Percentiles rank a stretch among this genome's conserved stretches.
Conservation (phyloP, 2,113 vertebrate species). For the Channa argus region DNA sequence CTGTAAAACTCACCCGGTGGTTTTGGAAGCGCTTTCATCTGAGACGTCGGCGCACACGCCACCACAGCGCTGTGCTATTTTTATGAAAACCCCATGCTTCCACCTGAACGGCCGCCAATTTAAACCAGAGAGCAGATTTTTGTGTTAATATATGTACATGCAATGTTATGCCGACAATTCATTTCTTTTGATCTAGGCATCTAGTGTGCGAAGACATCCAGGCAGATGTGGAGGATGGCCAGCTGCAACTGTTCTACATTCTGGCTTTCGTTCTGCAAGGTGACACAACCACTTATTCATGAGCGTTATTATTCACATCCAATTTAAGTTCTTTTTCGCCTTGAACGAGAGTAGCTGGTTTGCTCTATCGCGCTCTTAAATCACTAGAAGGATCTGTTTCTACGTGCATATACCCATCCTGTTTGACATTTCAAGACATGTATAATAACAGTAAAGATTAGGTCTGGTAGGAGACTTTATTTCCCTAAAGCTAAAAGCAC, state of each 20-base stretch:
- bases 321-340: neutral
- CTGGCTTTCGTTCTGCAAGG: constrained; percentile 88
- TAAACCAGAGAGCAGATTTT: neutral
- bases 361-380: neutral
- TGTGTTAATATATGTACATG: neutral
- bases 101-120: neutral
- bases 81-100: neutral
- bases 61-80: constrained; percentile 4
- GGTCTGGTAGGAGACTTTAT: neutral
- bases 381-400: neutral
- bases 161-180: neutral
- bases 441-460: neutral
- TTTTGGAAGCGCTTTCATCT: constrained; percentile 29
- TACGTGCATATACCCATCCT: no score
- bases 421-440: neutral
- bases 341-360: no score
- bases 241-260: constrained; percentile 87
- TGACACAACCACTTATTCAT: constrained; percentile 48
- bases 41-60: constrained; percentile 28
- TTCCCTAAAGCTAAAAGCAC: constrained; percentile 1
- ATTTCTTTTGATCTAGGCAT: constrained; percentile 69
- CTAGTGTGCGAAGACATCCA: constrained; percentile 78
- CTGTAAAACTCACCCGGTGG: constrained; percentile 15
- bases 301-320: neutral
- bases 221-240: constrained; percentile 74